A percentile compares a stretch with the other conserved stretches of the same genome.
phyloP scores from a whole-genome alignment of 2,113 vertebrate species.

The Dascyllus trimaculatus region DNA sequence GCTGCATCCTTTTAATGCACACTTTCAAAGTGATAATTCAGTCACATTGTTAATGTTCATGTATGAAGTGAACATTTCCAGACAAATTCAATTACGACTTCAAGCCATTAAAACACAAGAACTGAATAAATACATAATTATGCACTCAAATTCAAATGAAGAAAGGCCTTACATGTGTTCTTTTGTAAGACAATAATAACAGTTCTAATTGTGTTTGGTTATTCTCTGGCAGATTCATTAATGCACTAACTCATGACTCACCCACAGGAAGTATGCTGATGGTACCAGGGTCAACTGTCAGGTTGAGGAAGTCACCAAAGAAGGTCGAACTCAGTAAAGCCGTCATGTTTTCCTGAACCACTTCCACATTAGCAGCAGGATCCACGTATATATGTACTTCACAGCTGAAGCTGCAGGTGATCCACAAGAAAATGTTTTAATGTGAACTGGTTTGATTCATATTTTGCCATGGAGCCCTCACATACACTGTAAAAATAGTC shows the following conservation, averaged over 20 bases:
- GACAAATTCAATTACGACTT: background rate
- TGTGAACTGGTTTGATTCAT: background rate
- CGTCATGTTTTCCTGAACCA: conserved; percentile 59
- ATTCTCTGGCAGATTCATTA: background rate
- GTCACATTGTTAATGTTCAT: background rate
- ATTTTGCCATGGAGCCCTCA: background rate
- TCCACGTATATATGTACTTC: conserved; percentile 64
- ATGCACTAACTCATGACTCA: conserved; percentile 18
- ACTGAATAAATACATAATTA: background rate
- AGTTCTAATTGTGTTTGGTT: background rate
- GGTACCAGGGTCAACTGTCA: conserved; percentile 33
- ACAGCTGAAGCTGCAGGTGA: conserved; percentile 64
- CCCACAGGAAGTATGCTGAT: conserved; percentile 63
- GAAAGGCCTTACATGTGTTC: background rate
- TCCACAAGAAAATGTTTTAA: background rate
- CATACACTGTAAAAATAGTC: background rate
- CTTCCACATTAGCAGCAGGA: conserved; percentile 64
- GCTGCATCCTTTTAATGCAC: background rate
- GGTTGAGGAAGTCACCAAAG: conserved; percentile 18
- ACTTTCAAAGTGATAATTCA: background rate
- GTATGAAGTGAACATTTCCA: too few species aligned
- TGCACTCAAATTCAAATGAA: background rate
- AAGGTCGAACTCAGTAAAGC: conserved; percentile 43
- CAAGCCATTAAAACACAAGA: background rate
- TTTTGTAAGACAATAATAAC: background rate